Conservation (phyloP, 2,113 vertebrate species). For the Erpornis zantholeuca region DNA sequence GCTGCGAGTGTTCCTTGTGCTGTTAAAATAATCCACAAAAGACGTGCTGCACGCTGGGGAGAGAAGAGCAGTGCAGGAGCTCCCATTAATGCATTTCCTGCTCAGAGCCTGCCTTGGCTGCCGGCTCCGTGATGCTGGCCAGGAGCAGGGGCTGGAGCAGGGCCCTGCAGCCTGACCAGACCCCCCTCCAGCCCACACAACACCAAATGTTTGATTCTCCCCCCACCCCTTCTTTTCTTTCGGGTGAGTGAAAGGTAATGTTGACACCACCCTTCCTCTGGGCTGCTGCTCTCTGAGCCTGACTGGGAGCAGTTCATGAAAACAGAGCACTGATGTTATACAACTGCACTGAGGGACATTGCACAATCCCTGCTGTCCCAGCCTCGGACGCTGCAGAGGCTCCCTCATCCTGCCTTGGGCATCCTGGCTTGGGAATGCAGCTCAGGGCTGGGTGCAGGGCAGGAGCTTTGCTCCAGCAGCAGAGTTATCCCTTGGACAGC, state of each 20-base stretch:
- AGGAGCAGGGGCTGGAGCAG: neutral
- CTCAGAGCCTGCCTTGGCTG: neutral
- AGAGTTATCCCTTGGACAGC: neutral
- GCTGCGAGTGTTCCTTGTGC: neutral
- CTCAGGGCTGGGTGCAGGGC: neutral
- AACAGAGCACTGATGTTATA: constrained; percentile 8
- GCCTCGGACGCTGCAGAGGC: accelerated
- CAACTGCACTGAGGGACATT: neutral
- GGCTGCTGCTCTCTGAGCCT: constrained; percentile 21
- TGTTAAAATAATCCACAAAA: constrained; percentile 36
- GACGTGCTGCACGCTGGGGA: neutral
- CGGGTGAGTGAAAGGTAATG: constrained; percentile 37
- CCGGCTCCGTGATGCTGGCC: neutral
- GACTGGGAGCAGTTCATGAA: neutral
- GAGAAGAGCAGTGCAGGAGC: neutral
- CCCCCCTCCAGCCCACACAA: neutral
- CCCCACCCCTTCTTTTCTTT: neutral
- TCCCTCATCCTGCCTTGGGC: neutral
- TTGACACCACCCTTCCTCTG: constrained; percentile 58
- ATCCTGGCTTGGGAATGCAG: neutral
- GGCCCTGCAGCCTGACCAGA: neutral
- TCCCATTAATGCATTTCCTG: neutral
- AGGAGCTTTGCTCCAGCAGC: neutral
- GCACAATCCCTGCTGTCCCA: neutral
- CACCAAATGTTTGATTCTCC: neutral